Evolutionary conservation across 2,797 vertebrate species (phyloP), one percentile per base, ranked within the genome.

Genomic region (Pangasius djambal): DNA sequence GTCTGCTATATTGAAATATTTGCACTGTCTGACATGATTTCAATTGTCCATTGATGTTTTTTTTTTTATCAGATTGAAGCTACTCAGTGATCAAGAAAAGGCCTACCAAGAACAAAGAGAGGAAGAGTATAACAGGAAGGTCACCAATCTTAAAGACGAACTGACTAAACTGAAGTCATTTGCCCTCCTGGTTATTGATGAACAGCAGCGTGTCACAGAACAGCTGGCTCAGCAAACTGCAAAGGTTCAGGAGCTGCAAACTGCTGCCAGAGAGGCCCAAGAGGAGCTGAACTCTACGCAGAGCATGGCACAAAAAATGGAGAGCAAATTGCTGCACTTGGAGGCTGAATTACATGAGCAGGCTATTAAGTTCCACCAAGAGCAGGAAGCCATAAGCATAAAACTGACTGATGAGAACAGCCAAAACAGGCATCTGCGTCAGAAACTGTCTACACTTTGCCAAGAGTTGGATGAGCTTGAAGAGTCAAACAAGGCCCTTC

Each of bases 111-210:
- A 97, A 92, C 96, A 96, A 93, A 98, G 95, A 91, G 97, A 99
- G 4, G 95, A 97, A 90, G 98, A 99, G 91, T 97, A 95, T 94
- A 96, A 95, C 88, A 97, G 95, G 89, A 98, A 96, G 93, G 94
- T 97, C 89, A 72, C 90, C 1, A 94, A 94, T 88, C 95, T 99
- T 88, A 98, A 97, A 93, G 97, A 98, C 88, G 98, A 99, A 94
- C 92, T 98, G 91, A 97, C 95, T 89, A 98, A 98, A 95, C 95
- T 99, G 85, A 99, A 99, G 93, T 97, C 98, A 1, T 99, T 99
- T 94, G 96, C 98, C 83, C 96, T 99, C 95, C 97, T 97, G 96
- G 97, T 99, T 31, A 98, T 99, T 31, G 98, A 99, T 86, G 98
- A 99, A 95, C 98, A 98, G 92, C 97, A 99, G 95, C 96, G 95